Conservation (phyloP, 2,797 vertebrate genomes). For the Menidia menidia region DNA sequence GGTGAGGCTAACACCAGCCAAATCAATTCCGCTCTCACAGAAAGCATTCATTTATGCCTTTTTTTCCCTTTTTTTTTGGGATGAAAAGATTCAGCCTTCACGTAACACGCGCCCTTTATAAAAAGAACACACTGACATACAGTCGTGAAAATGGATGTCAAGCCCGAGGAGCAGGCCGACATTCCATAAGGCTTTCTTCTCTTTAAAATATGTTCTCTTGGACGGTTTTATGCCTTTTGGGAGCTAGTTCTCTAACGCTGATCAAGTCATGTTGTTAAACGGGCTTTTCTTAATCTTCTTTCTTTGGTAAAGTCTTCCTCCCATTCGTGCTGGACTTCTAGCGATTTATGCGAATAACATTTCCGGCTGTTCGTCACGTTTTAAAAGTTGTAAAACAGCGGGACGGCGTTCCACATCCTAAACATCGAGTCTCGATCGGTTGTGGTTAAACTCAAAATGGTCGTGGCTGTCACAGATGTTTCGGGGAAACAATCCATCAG, state of each 20-base stretch:
- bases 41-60: slow-evolving; percentile 53
- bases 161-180: slow-evolving; percentile 11
- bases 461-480: not conserved
- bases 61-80: slow-evolving; percentile 15
- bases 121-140: slow-evolving; percentile 24
- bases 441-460: not conserved
- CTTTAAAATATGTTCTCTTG: not conserved
- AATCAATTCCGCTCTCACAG: slow-evolving; percentile 64
- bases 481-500: not conserved
- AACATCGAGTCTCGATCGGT: not conserved
- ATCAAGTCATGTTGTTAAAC: too few species aligned
- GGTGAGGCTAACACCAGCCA: slow-evolving; percentile 54
- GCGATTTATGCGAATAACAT: too few species aligned
- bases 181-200: not conserved
- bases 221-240: not conserved
- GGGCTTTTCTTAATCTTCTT: too few species aligned
- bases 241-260: too few species aligned
- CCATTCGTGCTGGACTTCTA: too few species aligned
- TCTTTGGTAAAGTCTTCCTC: too few species aligned
- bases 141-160: slow-evolving; percentile 27
- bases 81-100: slow-evolving; percentile 51
- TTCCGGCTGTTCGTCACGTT: too few species aligned
- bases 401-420: too few species aligned
- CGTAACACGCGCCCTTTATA: slow-evolving; percentile 29
- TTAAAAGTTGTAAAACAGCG: too few species aligned